Conservation (phyloP, 2,888 invertebrate genomes). For the Hirtodrosophila cameraria region DNA sequence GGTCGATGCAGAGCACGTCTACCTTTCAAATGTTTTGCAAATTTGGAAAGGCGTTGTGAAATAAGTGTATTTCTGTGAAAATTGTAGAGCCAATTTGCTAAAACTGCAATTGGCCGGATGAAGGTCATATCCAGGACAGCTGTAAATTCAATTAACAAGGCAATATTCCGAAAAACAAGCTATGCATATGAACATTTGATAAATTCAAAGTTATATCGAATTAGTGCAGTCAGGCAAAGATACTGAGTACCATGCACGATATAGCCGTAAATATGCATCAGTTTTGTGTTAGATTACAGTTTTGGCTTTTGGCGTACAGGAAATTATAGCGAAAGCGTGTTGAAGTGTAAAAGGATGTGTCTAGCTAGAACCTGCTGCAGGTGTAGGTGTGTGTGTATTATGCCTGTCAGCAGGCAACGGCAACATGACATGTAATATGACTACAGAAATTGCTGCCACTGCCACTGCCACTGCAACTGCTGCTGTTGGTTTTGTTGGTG, state of each 20-base stretch:
- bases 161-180: constrained; percentile 29
- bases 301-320: constrained; percentile 49
- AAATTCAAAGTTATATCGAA: constrained; percentile 42
- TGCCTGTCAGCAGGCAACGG: constrained; percentile 27
- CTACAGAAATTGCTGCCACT: constrained; percentile 54
- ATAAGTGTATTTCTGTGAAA: constrained; percentile 3
- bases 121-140: constrained; percentile 49
- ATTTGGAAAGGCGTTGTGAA: constrained; percentile 29
- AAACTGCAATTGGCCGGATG: constrained; percentile 49
- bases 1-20: constrained; percentile 71
- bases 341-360: constrained; percentile 68
- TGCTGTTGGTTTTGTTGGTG: constrained; percentile 31
- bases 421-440: constrained; percentile 72
- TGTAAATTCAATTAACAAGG: constrained; percentile 53
- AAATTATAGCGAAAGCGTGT: constrained; percentile 75
- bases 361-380: constrained; percentile 37
- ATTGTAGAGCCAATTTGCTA: constrained; percentile 42
- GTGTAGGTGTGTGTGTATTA: constrained; percentile 26
- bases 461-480: constrained; percentile 2
- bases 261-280: constrained; percentile 17
- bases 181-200: constrained; percentile 29
- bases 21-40: constrained; percentile 45
- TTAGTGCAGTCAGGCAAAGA: constrained; percentile 29
- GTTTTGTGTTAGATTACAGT: constrained; percentile 45
- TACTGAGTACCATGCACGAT: too few species aligned